Base-by-base conservation (phyloP, 1,140 invertebrate genomes). In the Trypoxylus dichotomus region DNA sequence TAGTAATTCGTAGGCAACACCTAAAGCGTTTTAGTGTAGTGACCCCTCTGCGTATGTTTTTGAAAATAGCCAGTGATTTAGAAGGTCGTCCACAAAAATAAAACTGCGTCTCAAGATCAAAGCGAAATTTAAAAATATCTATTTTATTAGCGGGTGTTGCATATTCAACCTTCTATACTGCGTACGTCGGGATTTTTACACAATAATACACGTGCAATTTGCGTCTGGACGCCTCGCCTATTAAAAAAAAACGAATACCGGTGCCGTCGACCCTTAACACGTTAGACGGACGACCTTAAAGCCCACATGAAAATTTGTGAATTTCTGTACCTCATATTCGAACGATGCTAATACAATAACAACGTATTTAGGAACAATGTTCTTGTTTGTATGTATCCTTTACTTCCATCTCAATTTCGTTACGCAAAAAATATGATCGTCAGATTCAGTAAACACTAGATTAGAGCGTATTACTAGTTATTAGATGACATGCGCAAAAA, bases 1-100 rank as follows among this genome's bases (percentile, higher is more conserved):
- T 32, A 1, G 8, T 3, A 29, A 41, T 27, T 19, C 25, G 27
- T 73, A 73, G 15, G 25, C 27, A 37, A 73, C 37, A 29, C n/a
- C 8, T 37, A 21, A 25, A 2, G n/a, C 37, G 71, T 42, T 21
- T 68, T 73, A 42, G 71, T 73, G 71, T 73, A 73, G 71, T 73
- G 71, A 73, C 71, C 71, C 60, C 60, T 19, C 13, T 63, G 10
- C 37, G 32, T 73, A 3, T 73, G 32, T 73, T 19, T 73, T 73
- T 73, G 21, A 27, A 73, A 73, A 73, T 73, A 73, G 37, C 71
- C 8, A 21, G 37, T 73, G 71, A 73, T 73, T 37, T 73, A 42
- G 37, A 73, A 73, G 71, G 71, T 73, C 71, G 29, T 73, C 3
- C 21, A 19, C n/a, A 24, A 63, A 63, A 63, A 63, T 63, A 63